These are phyloP conservation scores for Salmo trutta DNA, from an alignment of 2,797 vertebrate genomes.

Conservation along the genomic window DNA sequence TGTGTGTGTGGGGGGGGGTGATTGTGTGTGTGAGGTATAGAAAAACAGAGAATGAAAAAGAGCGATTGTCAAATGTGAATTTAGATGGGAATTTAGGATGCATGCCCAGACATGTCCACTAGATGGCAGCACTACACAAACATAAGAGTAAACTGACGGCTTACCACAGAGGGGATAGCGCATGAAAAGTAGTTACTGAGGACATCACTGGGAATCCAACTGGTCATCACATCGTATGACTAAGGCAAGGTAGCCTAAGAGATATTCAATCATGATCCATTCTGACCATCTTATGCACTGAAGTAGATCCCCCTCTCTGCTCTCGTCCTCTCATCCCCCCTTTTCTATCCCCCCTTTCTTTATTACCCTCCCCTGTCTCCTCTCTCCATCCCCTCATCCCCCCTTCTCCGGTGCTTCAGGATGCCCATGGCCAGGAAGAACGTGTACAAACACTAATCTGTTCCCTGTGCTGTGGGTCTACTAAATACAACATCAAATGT, in stretches of 20 bases:
- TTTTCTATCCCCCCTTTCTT: not conserved
- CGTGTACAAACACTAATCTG: too few relatives aligned
- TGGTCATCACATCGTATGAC: not conserved
- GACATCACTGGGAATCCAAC: not conserved
- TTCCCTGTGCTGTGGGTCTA: too few relatives aligned
- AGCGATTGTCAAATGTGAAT: too few relatives aligned
- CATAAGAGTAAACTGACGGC: not conserved
- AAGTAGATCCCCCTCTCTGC: not conserved
- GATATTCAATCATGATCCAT: not conserved
- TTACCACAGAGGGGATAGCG: not conserved
- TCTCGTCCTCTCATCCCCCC: not conserved
- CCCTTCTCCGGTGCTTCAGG: too few relatives aligned
- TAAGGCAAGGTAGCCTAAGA: not conserved
- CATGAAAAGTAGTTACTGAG: not conserved
- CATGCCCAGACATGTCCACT: slow-evolving; percentile 10
- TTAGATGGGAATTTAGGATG: not conserved
- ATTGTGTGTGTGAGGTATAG: not conserved
- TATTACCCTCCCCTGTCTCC: not conserved
- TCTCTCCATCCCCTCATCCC: not conserved
- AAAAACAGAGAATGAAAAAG: not conserved
- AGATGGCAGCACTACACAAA: slow-evolving; percentile 24
- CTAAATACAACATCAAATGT: too few relatives aligned
- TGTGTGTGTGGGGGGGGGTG: not conserved
- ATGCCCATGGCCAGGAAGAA: too few relatives aligned
- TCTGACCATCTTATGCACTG: not conserved